These are phyloP conservation scores for Drosophila ohnishii DNA, from an alignment of 1,140 invertebrate genomes.

Conservation along the genomic window DNA sequence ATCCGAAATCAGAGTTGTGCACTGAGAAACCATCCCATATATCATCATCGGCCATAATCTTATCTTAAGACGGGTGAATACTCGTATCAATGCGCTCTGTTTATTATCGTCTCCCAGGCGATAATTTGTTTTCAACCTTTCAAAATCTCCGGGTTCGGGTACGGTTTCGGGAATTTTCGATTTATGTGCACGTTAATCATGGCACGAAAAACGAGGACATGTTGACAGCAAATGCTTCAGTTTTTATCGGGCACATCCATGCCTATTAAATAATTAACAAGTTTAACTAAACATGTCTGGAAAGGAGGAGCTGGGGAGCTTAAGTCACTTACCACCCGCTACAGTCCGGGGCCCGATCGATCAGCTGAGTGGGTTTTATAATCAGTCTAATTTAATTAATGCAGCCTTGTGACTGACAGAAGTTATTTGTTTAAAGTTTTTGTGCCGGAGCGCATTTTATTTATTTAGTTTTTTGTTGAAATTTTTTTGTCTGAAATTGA, in stretches of 20 bases:
- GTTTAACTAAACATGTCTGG: slow-evolving; percentile 59
- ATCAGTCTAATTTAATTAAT: slow-evolving; percentile 73
- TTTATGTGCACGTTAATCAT: slow-evolving; percentile 56
- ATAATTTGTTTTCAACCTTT: slow-evolving; percentile 29
- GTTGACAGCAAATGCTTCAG: slow-evolving; percentile 26
- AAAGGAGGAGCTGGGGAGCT: slow-evolving; percentile 4
- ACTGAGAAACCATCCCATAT: slow-evolving; percentile 12
- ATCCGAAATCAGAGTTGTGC: slow-evolving; percentile 23
- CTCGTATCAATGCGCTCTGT: slow-evolving; percentile 19
- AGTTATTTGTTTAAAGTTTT: slow-evolving; percentile 62
- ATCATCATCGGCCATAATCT: slow-evolving; percentile 41
- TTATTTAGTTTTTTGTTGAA: background rate
- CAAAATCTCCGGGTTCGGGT: slow-evolving; percentile 10
- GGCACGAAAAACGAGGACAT: slow-evolving; percentile 12
- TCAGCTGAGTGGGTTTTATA: slow-evolving; percentile 71
- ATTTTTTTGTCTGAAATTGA: slow-evolving; percentile 58
- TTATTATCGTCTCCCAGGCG: slow-evolving; percentile 27
- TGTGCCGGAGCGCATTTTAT: slow-evolving; percentile 40
- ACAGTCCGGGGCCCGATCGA: slow-evolving; percentile 49
- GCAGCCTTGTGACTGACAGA: slow-evolving; percentile 68
- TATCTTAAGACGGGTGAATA: slow-evolving; percentile 23
- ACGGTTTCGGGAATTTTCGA: slow-evolving; percentile 2
- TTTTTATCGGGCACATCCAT: slow-evolving; percentile 62
- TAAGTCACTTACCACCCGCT: slow-evolving; percentile 36
- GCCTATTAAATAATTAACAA: slow-evolving; percentile 76